These are phyloP conservation scores for Cylloceria caligata DNA, from an alignment of 2,888 invertebrate species.

Conservation along the genomic window DNA sequence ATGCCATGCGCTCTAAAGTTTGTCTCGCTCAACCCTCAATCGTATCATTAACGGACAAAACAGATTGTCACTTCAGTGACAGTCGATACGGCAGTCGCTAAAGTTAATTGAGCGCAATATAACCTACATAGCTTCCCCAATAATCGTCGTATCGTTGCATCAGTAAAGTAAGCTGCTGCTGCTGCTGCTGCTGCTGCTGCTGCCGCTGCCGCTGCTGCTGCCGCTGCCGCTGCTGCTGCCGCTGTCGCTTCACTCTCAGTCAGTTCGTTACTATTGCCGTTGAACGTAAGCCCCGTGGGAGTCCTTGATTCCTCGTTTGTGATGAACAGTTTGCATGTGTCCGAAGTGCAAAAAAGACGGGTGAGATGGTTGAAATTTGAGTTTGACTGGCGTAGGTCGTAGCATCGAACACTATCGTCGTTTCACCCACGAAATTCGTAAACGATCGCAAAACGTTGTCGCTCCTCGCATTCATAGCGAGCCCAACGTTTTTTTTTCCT, in stretches of 20 bases:
- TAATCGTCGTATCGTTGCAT: conserved; percentile 38
- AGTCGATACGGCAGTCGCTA: background rate
- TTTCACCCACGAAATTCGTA: conserved; percentile 1
- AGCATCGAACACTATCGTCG: conserved; percentile 45
- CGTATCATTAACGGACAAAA: background rate
- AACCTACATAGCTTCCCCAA: conserved; percentile 10
- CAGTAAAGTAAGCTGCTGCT: background rate
- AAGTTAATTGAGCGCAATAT: background rate
- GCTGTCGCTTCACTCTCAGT: conserved; percentile 40
- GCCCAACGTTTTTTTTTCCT: conserved; percentile 7
- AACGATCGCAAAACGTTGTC: conserved; percentile 12
- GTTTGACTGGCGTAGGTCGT: conserved; percentile 64
- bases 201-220: background rate
- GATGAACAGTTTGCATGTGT: conserved; percentile 68
- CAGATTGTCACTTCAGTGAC: background rate
- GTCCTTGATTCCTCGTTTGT: conserved; percentile 66
- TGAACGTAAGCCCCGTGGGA: conserved; percentile 48
- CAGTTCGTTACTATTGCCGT: conserved; percentile 42
- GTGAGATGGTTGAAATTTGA: conserved; percentile 65
- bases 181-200: background rate
- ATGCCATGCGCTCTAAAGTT: background rate
- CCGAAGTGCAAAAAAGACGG: conserved; percentile 67
- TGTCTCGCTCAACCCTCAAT: background rate
- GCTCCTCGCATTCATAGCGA: background rate
- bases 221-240: background rate